Conservation (phyloP, 2,113 vertebrate species). For the Notechis scutatus region DNA sequence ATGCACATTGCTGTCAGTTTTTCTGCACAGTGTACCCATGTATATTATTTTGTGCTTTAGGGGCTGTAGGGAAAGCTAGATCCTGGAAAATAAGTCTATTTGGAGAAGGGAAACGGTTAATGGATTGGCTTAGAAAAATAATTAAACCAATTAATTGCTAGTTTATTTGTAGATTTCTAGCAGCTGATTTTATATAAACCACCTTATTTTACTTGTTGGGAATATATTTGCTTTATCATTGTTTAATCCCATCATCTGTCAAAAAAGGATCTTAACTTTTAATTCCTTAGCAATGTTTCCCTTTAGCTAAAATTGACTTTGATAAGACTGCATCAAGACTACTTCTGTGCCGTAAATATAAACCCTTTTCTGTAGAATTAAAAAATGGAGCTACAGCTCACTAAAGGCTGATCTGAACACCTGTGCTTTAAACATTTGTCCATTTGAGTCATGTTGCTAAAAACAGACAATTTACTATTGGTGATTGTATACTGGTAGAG, state of each 20-base stretch:
- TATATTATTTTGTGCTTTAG: background rate
- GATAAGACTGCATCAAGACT: background rate
- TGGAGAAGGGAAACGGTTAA: background rate
- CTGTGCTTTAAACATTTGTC: background rate
- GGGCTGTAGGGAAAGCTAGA: background rate
- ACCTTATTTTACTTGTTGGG: background rate
- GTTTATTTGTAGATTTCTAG: background rate
- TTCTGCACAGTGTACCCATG: background rate
- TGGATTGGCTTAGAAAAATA: background rate
- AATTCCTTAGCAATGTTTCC: background rate
- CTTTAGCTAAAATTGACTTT: background rate
- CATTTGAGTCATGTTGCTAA: background rate
- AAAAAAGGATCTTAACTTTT: background rate
- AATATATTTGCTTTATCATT: background rate
- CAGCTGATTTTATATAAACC: background rate
- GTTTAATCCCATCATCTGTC: background rate
- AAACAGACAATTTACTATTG: background rate
- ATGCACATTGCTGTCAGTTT: background rate
- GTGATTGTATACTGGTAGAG: background rate
- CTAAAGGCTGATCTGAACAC: background rate
- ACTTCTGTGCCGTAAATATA: background rate
- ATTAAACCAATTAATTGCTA: background rate
- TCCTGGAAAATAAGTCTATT: background rate
- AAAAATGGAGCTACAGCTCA: background rate
- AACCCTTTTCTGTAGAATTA: background rate